Base-by-base conservation (phyloP, 35 echinoderm and acorn worm species). In the Patiria miniata region DNA sequence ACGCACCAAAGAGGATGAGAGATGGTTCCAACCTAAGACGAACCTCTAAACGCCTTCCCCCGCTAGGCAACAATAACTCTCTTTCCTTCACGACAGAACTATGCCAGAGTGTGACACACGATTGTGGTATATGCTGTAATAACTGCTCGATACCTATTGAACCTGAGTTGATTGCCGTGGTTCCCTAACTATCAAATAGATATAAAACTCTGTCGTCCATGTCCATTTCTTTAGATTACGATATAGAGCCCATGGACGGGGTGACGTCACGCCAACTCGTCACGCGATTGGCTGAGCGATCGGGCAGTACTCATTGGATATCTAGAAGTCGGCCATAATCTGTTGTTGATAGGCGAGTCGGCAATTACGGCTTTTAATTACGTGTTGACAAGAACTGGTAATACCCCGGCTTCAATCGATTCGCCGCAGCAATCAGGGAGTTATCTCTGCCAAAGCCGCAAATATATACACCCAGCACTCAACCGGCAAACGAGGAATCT, bases 351-450 rank as follows among this genome's bases (percentile, higher is more conserved):
- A 54, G 83, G 83, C 83, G 77, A 73, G 39, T 85, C 54, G 52
- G 73, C 83, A 91, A 91, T 91, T 91, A 91, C 77, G 78, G 40
- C 26, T 86, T 91, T 91, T 86, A 91, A 91, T 91, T 91, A 81
- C 85, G 77, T 91, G 90, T 91, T 91, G 90, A 85, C 90, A 77
- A 37, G 50, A 77, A 78, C 40, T 82, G 2, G 57, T 60, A 84
- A 61, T 36, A 17, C 54, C 57, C 38, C 39, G 29, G 52, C 51
- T 61, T 61, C 65, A 73, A 73, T 73, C 65, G 65, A 73, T 73
- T 34, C 26, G 26, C 65, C n/a, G 29, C 65, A 10, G 65, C 65
- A 73, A 73, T 73, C 65, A n/a, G 34, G 65, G 23, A 32, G 23
- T 61, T 6, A 32, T 73, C 65, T 73, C 30, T 5, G 9, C 4